These are phyloP conservation scores for Tuberolachnus salignus DNA, from an alignment of 2,888 invertebrate genomes.

Conservation along the genomic window DNA sequence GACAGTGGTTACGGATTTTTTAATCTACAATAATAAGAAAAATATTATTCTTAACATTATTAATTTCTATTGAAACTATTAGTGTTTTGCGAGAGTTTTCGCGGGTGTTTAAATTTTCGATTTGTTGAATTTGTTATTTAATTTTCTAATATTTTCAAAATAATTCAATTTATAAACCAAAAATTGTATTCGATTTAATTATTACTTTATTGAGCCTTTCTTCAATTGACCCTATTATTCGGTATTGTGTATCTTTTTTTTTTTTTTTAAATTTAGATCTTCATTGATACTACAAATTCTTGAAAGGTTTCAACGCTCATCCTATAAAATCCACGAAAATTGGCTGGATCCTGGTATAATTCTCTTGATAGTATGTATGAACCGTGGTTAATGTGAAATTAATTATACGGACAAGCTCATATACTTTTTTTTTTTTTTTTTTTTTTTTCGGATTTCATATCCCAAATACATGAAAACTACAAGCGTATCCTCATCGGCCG, in stretches of 20 bases:
- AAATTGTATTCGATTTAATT: slow-evolving; percentile 14
- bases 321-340: slow-evolving; percentile 27
- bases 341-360: slow-evolving; percentile 20
- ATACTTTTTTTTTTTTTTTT: not conserved
- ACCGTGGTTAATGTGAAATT: not conserved
- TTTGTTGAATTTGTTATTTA: too few species aligned
- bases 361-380: slow-evolving; percentile 14
- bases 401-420: not conserved
- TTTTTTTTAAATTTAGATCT: too few species aligned
- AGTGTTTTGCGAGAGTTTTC: too few species aligned
- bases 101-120: not conserved
- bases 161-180: not conserved
- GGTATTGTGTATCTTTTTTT: slow-evolving; percentile 14
- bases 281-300: slow-evolving; percentile 18
- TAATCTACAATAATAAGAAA: not conserved
- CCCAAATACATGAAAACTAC: not conserved
- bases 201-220: slow-evolving; percentile 21
- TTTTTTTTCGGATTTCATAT: too few species aligned
- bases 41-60: not conserved
- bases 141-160: slow-evolving; percentile 7
- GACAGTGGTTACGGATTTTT: slow-evolving; percentile 3
- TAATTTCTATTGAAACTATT: too few species aligned
- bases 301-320: slow-evolving; percentile 35
- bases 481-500: not conserved
- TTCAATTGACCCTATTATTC: slow-evolving; percentile 15